Evolutionary conservation across 2,888 invertebrate genomes (phyloP).

Genomic region (Cordylochernes scorpioides): DNA sequence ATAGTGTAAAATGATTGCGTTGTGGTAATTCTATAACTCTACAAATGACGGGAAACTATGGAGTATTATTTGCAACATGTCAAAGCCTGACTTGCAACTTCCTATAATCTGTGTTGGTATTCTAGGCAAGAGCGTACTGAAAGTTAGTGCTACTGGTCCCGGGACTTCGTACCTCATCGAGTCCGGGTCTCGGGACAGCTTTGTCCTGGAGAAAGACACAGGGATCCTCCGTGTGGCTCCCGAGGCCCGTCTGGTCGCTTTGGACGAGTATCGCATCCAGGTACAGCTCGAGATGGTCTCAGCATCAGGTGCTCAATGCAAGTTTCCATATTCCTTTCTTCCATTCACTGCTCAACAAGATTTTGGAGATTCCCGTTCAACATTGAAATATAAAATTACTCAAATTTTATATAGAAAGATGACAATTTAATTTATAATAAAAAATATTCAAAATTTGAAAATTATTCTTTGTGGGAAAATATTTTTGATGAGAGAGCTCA

Average conservation of each 20-base stretch:
- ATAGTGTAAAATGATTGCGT: no score
- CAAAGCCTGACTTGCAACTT: neutral
- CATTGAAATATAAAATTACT: no score
- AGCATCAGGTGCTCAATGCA: neutral
- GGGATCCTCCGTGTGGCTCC: conserved; percentile 20
- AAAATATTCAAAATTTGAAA: no score
- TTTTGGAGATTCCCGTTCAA: no score
- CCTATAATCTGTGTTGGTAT: conserved; percentile 14
- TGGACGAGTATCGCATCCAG: no score
- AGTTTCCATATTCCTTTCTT: conserved; percentile 1
- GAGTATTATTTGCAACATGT: neutral
- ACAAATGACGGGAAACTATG: conserved; percentile 25
- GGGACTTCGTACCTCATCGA: conserved; percentile 38
- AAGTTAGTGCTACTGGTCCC: conserved; percentile 44
- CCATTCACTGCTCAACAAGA: no score
- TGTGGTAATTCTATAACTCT: no score
- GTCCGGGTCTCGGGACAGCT: conserved; percentile 45
- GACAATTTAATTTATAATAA: no score
- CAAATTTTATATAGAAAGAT: no score
- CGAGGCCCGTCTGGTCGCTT: conserved; percentile 42
- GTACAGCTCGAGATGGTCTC: neutral
- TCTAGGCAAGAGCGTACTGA: conserved; percentile 38
- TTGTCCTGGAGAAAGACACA: conserved; percentile 34
- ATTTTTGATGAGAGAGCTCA: no score
- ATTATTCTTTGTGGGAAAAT: no score